Evolutionary conservation across 2,888 invertebrate species (phyloP).

Genomic region (Embidobia sp.): DNA sequence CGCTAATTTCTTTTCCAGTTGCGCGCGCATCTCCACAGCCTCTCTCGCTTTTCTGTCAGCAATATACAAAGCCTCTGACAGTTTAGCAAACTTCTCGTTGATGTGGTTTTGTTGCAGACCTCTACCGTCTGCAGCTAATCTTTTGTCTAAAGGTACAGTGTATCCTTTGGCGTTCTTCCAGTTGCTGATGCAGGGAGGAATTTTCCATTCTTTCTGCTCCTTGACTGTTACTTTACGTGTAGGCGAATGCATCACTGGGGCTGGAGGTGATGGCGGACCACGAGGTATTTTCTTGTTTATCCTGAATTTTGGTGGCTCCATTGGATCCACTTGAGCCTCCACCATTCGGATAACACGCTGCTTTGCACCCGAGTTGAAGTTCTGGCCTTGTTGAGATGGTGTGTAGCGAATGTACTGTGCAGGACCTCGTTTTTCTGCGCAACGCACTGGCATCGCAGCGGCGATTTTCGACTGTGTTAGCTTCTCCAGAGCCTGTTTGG

Average conservation of each 20-base stretch:
- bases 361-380: conserved; percentile 98
- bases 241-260: conserved; percentile 99
- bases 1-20: conserved; percentile 96
- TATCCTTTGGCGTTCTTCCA: conserved; percentile 99
- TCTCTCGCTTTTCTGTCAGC: conserved; percentile 98
- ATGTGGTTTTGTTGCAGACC: conserved; percentile 98
- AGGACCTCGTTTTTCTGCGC: conserved; percentile 95
- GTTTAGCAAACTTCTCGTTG: conserved; percentile 99
- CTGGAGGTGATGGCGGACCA: conserved; percentile 99
- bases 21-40: conserved; percentile 97
- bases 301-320: conserved; percentile 99
- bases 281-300: conserved; percentile 99
- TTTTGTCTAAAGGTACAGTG: conserved; percentile 98
- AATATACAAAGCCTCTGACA: conserved; percentile 98
- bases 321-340: conserved; percentile 96
- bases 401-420: conserved; percentile 99
- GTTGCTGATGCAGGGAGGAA: conserved; percentile 99
- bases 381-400: conserved; percentile 97
- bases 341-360: conserved; percentile 98
- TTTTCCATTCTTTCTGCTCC: conserved; percentile 99
- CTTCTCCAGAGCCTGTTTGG: conserved; percentile 93
- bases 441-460: conserved; percentile 97
- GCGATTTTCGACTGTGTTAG: conserved; percentile 95
- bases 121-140: conserved; percentile 98
- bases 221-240: conserved; percentile 98